A percentile compares a stretch with the other conserved stretches of the same genome.
phyloP scores from a whole-genome alignment of 2,888 invertebrate species.

The Neoascia interrupta region DNA sequence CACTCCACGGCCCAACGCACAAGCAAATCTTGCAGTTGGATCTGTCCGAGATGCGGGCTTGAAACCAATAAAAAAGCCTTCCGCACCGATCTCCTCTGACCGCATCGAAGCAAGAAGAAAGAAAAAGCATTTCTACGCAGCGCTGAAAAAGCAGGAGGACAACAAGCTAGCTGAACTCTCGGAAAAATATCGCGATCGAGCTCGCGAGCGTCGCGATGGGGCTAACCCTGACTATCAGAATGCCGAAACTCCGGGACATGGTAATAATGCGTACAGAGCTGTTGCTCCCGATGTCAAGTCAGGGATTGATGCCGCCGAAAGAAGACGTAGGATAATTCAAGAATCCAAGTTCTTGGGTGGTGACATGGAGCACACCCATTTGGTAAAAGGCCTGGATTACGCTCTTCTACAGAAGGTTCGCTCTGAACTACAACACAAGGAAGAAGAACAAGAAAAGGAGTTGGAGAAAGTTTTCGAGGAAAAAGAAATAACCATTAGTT shows the following conservation, averaged over 20 bases:
- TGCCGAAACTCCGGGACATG: constrained; percentile 85
- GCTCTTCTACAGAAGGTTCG: constrained; percentile 95
- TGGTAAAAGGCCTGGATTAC: constrained; percentile 98
- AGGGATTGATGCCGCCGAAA: constrained; percentile 95
- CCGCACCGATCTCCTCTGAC: constrained; percentile 65
- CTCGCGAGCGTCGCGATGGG: constrained; percentile 94
- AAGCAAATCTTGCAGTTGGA: constrained; percentile 31
- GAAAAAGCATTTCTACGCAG: constrained; percentile 97
- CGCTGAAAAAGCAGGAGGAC: constrained; percentile 95
- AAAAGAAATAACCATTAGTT: constrained; percentile 48
- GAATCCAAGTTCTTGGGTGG: constrained; percentile 99
- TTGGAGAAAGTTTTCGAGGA: constrained; percentile 86
- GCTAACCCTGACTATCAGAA: constrained; percentile 88
- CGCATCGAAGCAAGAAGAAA: constrained; percentile 81
- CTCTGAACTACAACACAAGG: constrained; percentile 90
- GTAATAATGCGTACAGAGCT: constrained; percentile 83
- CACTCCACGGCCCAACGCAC: constrained; percentile 91
- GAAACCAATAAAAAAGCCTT: constrained; percentile 45
- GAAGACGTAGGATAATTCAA: constrained; percentile 95
- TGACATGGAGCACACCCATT: constrained; percentile 99
- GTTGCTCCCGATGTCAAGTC: constrained; percentile 98
- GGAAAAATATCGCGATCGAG: constrained; percentile 94
- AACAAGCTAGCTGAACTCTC: constrained; percentile 96
- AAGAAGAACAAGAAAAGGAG: constrained; percentile 90
- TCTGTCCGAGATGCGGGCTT: constrained; percentile 53